phyloP scores from a whole-genome alignment of 2,797 vertebrate genomes.

The Xyrichtys novacula region DNA sequence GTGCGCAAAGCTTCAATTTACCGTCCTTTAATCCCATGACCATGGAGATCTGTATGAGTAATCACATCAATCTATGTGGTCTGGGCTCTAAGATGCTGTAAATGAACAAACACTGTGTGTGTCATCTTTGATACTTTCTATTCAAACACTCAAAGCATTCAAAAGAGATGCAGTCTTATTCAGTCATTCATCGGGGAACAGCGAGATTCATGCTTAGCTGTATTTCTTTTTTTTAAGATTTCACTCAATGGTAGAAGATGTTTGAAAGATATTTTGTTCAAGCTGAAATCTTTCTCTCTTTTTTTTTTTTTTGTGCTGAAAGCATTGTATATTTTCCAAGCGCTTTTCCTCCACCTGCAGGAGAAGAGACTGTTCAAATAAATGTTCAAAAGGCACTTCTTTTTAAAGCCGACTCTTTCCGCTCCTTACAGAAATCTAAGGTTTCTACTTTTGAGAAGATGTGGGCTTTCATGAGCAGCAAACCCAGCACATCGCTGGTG shows the following conservation, averaged over 20 bases:
- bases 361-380: conserved; percentile 38
- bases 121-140: conserved; percentile 18
- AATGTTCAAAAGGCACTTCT: conserved; percentile 29
- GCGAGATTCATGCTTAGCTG: conserved; percentile 56
- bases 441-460: conserved; percentile 99
- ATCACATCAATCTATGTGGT: conserved; percentile 59
- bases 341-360: conserved; percentile 30
- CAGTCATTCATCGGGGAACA: conserved; percentile 7
- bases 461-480: conserved; percentile 99
- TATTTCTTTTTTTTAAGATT: conserved; percentile 49
- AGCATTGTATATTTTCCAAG: conserved; percentile 32
- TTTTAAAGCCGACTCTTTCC: conserved; percentile 21
- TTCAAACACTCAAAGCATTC: conserved; percentile 30
- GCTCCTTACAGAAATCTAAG: conserved; percentile 92
- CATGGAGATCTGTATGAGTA: conserved; percentile 50
- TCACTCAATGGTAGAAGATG: conserved; percentile 36
- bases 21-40: conserved; percentile 58
- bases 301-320: conserved; percentile 21
- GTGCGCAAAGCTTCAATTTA: conserved; percentile 58
- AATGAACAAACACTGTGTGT: conserved; percentile 20
- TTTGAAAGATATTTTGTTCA: conserved; percentile 53
- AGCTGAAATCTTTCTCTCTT: conserved; percentile 26
- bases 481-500: conserved; percentile 92
- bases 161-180: conserved; percentile 48
- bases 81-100: conserved; percentile 40